Evolutionary conservation across 2,113 vertebrate species (phyloP).

Genomic region (Pangasianodon hypophthalmus): DNA sequence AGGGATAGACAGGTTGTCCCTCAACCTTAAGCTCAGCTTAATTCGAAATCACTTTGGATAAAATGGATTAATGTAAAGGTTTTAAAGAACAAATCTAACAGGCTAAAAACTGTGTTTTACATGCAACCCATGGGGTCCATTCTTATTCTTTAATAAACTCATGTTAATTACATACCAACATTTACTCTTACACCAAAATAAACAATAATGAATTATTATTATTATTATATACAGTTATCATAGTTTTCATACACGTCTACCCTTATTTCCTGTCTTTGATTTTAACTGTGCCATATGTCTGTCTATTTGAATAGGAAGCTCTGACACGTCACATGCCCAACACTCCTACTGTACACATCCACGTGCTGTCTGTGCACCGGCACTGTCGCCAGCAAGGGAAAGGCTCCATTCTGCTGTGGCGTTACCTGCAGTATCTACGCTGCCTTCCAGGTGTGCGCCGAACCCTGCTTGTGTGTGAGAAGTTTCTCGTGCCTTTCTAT

Average conservation of each 20-base stretch:
- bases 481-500: constrained; percentile 78
- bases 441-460: constrained; percentile 68
- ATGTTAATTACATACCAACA: neutral
- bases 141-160: neutral
- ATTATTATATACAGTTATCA: neutral
- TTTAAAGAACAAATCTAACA: neutral
- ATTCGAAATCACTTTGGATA: neutral
- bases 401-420: constrained; percentile 78
- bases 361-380: constrained; percentile 77
- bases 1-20: neutral
- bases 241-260: neutral
- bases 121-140: neutral
- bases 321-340: constrained; percentile 72
- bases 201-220: neutral
- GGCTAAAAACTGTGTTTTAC: neutral
- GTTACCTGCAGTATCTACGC: constrained; percentile 77
- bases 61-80: neutral
- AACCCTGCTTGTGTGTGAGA: constrained; percentile 77
- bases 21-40: neutral
- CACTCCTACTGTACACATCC: constrained; percentile 72
- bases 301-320: constrained; percentile 67
- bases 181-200: neutral
- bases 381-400: constrained; percentile 80
- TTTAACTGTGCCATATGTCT: too few species aligned
- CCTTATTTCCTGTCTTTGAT: neutral